Percentiles rank a stretch among this genome's conserved stretches.
Evolutionary conservation across 2,888 invertebrate genomes (phyloP).

Genomic region (Lordiphosa fenestrarum): DNA sequence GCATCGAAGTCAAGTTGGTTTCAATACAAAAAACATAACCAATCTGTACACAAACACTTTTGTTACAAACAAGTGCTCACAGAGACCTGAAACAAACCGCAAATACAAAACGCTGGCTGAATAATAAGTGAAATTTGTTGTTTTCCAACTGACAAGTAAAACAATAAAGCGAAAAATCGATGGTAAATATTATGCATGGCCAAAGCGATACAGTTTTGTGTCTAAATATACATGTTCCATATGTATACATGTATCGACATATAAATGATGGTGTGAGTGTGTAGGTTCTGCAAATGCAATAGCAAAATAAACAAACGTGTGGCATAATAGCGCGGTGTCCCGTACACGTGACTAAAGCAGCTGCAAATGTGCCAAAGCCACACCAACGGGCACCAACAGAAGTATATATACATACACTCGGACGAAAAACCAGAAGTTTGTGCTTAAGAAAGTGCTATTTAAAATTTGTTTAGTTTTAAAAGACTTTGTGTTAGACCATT

Average conservation of each 20-base stretch:
- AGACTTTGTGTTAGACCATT: too few species aligned
- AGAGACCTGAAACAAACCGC: conserved; percentile 10
- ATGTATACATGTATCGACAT: neutral
- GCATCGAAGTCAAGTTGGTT: conserved; percentile 9
- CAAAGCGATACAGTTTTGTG: conserved; percentile 25
- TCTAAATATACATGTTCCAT: conserved; percentile 11
- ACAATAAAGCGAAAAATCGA: conserved; percentile 65
- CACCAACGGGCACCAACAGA: conserved; percentile 15
- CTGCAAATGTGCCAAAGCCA: conserved; percentile 37
- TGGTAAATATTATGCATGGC: conserved; percentile 48
- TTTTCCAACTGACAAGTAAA: conserved; percentile 42
- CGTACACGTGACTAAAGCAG: conserved; percentile 28
- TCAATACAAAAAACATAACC: conserved; percentile 20
- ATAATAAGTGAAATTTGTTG: conserved; percentile 36
- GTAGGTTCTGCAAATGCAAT: conserved; percentile 31
- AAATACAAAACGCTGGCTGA: conserved; percentile 19
- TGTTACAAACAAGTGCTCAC: conserved; percentile 19
- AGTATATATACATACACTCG: conserved; percentile 8
- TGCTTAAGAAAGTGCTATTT: too few species aligned
- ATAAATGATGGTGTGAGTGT: conserved; percentile 5
- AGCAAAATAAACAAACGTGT: conserved; percentile 29
- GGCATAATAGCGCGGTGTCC: conserved; percentile 12
- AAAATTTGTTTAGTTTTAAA: too few species aligned
- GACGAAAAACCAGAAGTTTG: too few species aligned
- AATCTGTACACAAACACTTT: conserved; percentile 7